A percentile compares a stretch with the other conserved stretches of the same genome.
Evolutionary conservation across 2,113 vertebrate species (phyloP).

Genomic region (Neotoma lepida): DNA sequence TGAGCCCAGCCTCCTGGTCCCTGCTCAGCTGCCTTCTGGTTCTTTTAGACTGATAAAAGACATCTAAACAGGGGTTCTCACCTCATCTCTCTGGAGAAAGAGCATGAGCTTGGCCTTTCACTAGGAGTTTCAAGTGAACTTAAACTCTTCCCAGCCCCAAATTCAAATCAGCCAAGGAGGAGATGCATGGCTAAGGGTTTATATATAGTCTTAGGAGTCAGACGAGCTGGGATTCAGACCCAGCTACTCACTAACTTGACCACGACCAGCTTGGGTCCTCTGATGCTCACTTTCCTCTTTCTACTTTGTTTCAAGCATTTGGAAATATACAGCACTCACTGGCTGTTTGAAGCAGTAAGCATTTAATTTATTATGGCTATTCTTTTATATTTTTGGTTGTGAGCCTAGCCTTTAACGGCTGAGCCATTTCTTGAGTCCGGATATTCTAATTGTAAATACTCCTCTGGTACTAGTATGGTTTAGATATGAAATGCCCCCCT

Average conservation of each 20-base stretch:
- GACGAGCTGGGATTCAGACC: background rate
- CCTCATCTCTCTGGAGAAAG: background rate
- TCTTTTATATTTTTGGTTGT: background rate
- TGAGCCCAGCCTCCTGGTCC: background rate
- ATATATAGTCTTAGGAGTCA: background rate
- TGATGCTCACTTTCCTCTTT: background rate
- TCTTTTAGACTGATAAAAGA: background rate
- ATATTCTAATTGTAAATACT: background rate
- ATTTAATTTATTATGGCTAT: background rate
- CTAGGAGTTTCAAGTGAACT: background rate
- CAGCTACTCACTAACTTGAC: background rate
- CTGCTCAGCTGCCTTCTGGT: too few species aligned
- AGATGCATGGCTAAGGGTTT: background rate
- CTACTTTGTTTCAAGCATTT: constrained; percentile 14
- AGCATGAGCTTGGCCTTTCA: background rate
- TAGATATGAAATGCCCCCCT: background rate
- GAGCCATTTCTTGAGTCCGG: too few species aligned
- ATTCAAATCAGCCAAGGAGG: background rate
- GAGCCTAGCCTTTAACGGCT: too few species aligned
- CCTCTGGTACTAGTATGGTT: background rate
- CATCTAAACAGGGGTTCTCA: background rate
- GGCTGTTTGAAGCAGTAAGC: background rate
- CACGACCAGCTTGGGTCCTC: background rate
- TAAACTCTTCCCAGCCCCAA: background rate
- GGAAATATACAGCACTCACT: background rate